Evolutionary conservation across 2,797 vertebrate genomes (phyloP).

Genomic region (Acanthiza pusilla): DNA sequence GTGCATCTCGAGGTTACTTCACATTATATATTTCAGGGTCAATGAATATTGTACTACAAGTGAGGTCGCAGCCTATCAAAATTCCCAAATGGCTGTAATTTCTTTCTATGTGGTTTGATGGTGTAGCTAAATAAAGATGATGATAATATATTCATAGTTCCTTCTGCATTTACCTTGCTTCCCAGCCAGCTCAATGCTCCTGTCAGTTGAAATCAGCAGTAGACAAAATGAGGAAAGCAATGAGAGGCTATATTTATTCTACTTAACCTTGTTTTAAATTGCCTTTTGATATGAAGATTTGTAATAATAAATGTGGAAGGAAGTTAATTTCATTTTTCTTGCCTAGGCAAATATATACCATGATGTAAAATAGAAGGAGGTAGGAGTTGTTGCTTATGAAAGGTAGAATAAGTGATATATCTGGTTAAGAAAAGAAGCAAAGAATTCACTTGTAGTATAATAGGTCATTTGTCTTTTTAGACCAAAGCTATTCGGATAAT

Average conservation of each 20-base stretch:
- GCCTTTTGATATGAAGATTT: background rate
- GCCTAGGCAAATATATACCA: background rate
- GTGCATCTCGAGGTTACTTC: background rate
- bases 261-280: background rate
- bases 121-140: background rate
- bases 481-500: background rate
- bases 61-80: constrained; percentile 12
- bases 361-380: background rate
- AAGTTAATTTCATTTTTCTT: constrained; percentile 4
- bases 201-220: constrained; percentile 5
- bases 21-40: background rate
- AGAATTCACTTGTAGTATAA: constrained; percentile 63
- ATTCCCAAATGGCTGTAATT: background rate
- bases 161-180: constrained; percentile 7
- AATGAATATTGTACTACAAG: constrained; percentile 65
- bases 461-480: background rate
- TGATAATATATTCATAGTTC: background rate
- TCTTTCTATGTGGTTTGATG: background rate
- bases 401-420: background rate
- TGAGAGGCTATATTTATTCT: background rate
- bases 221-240: background rate
- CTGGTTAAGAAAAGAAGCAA: background rate
- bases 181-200: background rate
- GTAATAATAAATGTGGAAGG: background rate
- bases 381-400: background rate